Evolutionary conservation across 1,140 invertebrate species (phyloP).

Genomic region (Calycopis cecrops): DNA sequence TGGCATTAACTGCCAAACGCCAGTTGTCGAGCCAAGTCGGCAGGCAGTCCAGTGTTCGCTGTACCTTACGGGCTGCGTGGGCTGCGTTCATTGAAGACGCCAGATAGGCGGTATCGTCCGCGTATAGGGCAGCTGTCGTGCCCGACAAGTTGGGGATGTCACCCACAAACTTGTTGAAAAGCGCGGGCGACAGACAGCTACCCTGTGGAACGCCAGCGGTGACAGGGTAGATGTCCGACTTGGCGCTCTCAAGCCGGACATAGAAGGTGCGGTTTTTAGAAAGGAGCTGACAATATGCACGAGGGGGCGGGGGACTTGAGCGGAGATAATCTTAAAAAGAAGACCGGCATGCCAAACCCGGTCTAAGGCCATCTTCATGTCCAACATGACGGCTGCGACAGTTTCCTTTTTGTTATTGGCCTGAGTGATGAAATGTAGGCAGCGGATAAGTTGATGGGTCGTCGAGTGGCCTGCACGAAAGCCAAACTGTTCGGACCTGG

Average conservation of each 20-base stretch:
- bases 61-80: conserved; percentile 4
- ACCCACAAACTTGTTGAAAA: conserved; percentile 38
- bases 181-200: conserved; percentile 33
- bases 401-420: conserved; percentile 5
- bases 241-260: conserved; percentile 15
- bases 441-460: not conserved
- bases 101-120: conserved; percentile 27
- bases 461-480: no score
- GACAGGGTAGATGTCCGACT: conserved; percentile 12
- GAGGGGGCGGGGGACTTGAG: conserved; percentile 9
- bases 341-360: conserved; percentile 40
- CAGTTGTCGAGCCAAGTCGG: conserved; percentile 16
- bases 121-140: conserved; percentile 18
- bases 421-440: conserved; percentile 29
- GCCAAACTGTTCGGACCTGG: not conserved
- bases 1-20: conserved; percentile 10
- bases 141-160: conserved; percentile 38
- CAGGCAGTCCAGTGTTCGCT: conserved; percentile 13
- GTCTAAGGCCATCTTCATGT: conserved; percentile 23
- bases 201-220: conserved; percentile 44
- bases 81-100: conserved; percentile 6
- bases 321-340: conserved; percentile 36
- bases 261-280: conserved; percentile 15
- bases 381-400: conserved; percentile 31
- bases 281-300: conserved; percentile 19